Evolutionary conservation across 2,888 invertebrate genomes (phyloP).

Genomic region (Unio delphinus): DNA sequence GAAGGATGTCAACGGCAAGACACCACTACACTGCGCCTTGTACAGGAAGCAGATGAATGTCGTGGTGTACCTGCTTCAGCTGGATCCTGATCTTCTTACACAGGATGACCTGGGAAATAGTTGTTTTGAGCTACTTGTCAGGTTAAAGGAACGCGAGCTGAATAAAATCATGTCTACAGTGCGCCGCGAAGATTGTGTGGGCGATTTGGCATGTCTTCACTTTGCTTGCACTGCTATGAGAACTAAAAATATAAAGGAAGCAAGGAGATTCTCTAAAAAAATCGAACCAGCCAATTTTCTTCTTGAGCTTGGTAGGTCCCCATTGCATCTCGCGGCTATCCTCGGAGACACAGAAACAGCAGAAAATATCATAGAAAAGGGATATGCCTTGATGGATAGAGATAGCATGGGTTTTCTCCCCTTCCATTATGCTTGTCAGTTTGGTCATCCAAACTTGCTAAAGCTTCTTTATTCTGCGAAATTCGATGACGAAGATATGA

Average conservation of each 20-base stretch:
- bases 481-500: slow-evolving; percentile 25
- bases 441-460: slow-evolving; percentile 14
- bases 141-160: slow-evolving; percentile 12
- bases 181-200: slow-evolving; percentile 24
- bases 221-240: slow-evolving; percentile 15
- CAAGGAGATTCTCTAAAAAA: slow-evolving; percentile 12
- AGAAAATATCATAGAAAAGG: slow-evolving; percentile 9
- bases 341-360: slow-evolving; percentile 22
- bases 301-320: no score
- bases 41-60: slow-evolving; percentile 16
- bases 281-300: slow-evolving; percentile 7
- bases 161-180: slow-evolving; percentile 22
- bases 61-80: slow-evolving; percentile 31
- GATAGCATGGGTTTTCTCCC: slow-evolving; percentile 31
- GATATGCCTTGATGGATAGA: slow-evolving; percentile 4
- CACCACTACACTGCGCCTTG: slow-evolving; percentile 37
- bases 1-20: slow-evolving; percentile 19
- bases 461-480: slow-evolving; percentile 14
- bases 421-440: slow-evolving; percentile 40
- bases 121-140: slow-evolving; percentile 25
- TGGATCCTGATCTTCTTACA: slow-evolving; percentile 26
- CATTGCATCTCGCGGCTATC: slow-evolving; percentile 23
- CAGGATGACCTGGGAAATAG: slow-evolving; percentile 29
- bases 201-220: slow-evolving; percentile 12
- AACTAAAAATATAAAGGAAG: slow-evolving; percentile 7